phyloP scores from a whole-genome alignment of 2,888 invertebrate species.

The Monoplex corrugatus region DNA sequence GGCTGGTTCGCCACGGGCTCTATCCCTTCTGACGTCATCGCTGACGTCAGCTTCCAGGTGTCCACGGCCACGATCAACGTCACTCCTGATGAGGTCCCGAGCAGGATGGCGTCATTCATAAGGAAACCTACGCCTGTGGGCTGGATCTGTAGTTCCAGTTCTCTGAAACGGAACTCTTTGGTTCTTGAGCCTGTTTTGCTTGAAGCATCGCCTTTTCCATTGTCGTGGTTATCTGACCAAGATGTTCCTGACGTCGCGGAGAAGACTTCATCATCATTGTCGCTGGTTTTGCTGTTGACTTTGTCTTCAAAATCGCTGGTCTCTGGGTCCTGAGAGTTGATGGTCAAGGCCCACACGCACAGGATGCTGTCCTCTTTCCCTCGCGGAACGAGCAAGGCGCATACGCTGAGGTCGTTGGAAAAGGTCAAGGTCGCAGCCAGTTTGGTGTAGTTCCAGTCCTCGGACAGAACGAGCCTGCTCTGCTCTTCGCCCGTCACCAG shows the following conservation, averaged over 20 bases:
- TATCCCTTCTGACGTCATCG: conserved; percentile 30
- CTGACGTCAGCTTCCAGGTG: conserved; percentile 19
- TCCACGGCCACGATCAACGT: conserved; percentile 25
- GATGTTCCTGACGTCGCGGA: not conserved
- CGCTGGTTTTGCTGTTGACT: not conserved
- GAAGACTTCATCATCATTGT: conserved; percentile 8
- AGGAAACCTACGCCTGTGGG: conserved; percentile 24
- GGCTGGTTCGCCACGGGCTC: conserved; percentile 30
- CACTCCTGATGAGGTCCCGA: conserved; percentile 37
- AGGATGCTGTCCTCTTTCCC: conserved; percentile 8
- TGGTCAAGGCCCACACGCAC: conserved; percentile 20
- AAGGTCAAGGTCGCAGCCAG: conserved; percentile 21
- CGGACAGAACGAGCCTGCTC: not conserved
- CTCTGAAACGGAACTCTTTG: not conserved
- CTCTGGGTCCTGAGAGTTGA: not conserved
- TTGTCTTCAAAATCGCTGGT: not conserved
- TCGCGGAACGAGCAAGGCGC: not conserved
- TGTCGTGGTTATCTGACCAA: not conserved
- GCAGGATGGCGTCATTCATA: not conserved
- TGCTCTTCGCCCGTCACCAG: conserved; percentile 25
- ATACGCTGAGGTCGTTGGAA: conserved; percentile 42
- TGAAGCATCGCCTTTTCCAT: not conserved
- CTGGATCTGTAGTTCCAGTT: not conserved
- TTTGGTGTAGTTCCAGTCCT: not conserved
- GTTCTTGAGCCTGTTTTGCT: not conserved